Base-by-base conservation (phyloP, 2,113 vertebrate species). In the Hydrochoerus hydrochaeris region DNA sequence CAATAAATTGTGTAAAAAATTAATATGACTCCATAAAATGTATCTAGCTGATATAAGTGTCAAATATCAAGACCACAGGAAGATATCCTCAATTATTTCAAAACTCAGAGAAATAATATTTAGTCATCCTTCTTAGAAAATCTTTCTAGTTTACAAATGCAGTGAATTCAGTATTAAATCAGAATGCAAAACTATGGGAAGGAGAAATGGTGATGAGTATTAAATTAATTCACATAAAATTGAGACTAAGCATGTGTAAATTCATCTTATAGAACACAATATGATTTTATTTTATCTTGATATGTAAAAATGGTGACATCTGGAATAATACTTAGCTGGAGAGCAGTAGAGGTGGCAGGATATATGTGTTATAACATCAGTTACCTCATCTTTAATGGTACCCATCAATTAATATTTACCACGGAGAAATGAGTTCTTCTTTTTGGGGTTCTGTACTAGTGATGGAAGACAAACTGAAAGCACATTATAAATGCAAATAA, bases 401-500 rank as follows among this genome's bases (percentile, higher is more conserved):
- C 3, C 52, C 38, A 52, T 81, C 26, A 71, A 44, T 24, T 80
- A 54, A 63, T 71, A 41, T 32, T 73, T 85, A 62, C 11, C 2
- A 32, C 3, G 13, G 91, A 57, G 52, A 85, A 94, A 89, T 1
- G 2, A 81, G 13, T 46, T 85, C 49, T 49, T 81, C 14, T 89
- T n/a, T 90, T 93, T 44, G 16, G 41, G 35, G 5, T 73, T 77
- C 54, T 92, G 87, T 28, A 35, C 12, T 32, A 86, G 10, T 84
- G 38, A 71, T 89, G 14, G 13, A 73, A 54, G 41, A 92, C 38
- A 54, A 13, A 35, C 3, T 44, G 28, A 65, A 57, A 60, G 2
- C 16, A 85, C 16, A 62, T n/a, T 82, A 44, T 85, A 89, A 94
- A 90, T 87, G 7, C 62, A 84, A 94, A 75, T 62, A 89, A 95